Conservation (phyloP, 2,888 invertebrate species). For the Subacronicta megacephala region DNA sequence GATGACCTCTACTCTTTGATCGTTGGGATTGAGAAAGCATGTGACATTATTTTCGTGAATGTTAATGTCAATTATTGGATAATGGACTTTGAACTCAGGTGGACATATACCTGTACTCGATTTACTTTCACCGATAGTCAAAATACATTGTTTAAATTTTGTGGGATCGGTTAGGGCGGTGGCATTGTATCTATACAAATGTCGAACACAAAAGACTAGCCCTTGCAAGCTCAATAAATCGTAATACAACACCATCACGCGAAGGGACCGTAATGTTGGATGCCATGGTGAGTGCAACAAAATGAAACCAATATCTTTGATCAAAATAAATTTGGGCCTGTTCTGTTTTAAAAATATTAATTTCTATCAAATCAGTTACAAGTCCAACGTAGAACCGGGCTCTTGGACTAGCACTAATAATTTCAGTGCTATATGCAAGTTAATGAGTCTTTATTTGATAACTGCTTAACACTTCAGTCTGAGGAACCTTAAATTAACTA, state of each 20-base stretch:
- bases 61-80: slow-evolving; percentile 27
- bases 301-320: slow-evolving; percentile 46
- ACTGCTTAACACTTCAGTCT: slow-evolving; percentile 15
- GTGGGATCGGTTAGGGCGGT: slow-evolving; percentile 74
- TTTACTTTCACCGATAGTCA: slow-evolving; percentile 64
- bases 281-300: slow-evolving; percentile 47
- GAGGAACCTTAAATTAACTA: slow-evolving; percentile 4
- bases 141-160: slow-evolving; percentile 71
- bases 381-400: slow-evolving; percentile 9
- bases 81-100: slow-evolving; percentile 28
- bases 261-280: slow-evolving; percentile 66
- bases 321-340: not conserved
- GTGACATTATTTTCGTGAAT: slow-evolving; percentile 15
- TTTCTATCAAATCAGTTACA: not conserved
- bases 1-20: slow-evolving; percentile 61
- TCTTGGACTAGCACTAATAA: slow-evolving; percentile 5
- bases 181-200: slow-evolving; percentile 74
- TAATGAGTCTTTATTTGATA: slow-evolving; percentile 41
- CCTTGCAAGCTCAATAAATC: slow-evolving; percentile 69
- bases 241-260: slow-evolving; percentile 75
- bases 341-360: no score
- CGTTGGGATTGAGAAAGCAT: slow-evolving; percentile 37
- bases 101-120: slow-evolving; percentile 45
- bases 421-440: slow-evolving; percentile 28
- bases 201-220: slow-evolving; percentile 72